Evolutionary conservation across 2,888 invertebrate genomes (phyloP), one percentile per base, ranked within the genome.

Genomic region (Polyploca ridens): DNA sequence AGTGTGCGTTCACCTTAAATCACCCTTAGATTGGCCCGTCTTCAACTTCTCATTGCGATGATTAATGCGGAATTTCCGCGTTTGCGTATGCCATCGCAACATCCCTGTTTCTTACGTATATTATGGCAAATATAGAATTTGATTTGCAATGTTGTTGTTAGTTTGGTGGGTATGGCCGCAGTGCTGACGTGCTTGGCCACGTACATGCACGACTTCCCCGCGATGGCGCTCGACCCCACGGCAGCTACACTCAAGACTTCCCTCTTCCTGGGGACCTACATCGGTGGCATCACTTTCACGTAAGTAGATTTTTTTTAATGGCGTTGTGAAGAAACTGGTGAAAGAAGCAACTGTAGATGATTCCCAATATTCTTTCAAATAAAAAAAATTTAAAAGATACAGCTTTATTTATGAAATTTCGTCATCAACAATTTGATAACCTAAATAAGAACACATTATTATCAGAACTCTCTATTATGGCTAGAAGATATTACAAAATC

Each of bases 201-300:
- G 33, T 98, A 96, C 90, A 96, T 98, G 88, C 96, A 97, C 77
- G 98, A 98, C 84, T 97, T 96, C 88, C 96, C 97, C 4, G 96
- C 96, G 65, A 97, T 98, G 93, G 97, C 96, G 19, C 95, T 96
- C 0, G 97, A 98, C 90, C 97, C 98, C 27, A 96, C 97, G 1
- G 96, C 96, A 4, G 96, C 96, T 75, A 97, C 98, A 57, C 94
- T 97, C 73, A 98, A 97, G 90, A 97, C 97, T 0, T 96, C 98
- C 4, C 94, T 98, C 49, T 98, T 98, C 94, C 95, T 98, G 61
- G 98, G 98, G 27, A 98, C 98, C 0, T 98, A 96, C 90, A 98
- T 98, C 81, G 98, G 98, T 68, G 98, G 98, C 60, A 97, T 98
- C 63, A 98, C 98, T 5, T 98, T 98, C 92, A 97, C 97, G 96